Evolutionary conservation across 1,140 invertebrate species (phyloP), one percentile per base, ranked within the genome.

Genomic region (Drosophila oshimai): DNA sequence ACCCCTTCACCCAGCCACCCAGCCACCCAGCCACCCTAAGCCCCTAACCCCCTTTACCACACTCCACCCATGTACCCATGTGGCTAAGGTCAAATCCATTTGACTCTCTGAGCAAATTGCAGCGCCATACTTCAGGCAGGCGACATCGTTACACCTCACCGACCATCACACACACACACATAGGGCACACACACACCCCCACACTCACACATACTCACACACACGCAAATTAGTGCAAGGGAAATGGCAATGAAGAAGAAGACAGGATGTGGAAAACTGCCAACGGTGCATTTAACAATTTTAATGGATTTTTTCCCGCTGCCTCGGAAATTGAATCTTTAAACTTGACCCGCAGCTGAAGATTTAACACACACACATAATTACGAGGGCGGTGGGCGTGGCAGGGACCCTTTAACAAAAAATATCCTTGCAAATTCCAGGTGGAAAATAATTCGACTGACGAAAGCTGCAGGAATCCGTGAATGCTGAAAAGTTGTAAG

Each of bases 91-190:
- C 80, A 84, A 86, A 84, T 68, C 71, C 75, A 84, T 86, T 84
- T 84, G 80, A 84, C 80, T 84, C 79, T 79, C 80, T 79, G 69
- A 84, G 80, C 80, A 86, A 84, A 75, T 86, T 86, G 75, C 80
- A 64, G 61, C 55, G 55, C 71, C 75, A 67, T 61, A 79, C 71
- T 79, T 69, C 64, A 84, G 55, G 65, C 26, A 22, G 60, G 58
- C 79, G 58, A 72, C 60, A 64, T 61, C 54, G 75, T 80, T 75
- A 80, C 61, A 84, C 80, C 80, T 80, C 70, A 84, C 75, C 71
- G 62, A 70, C 69, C 53, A 44, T n/a, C 29, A 36, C 36, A 50
- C 45, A 57, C 39, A 53, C 46, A 41, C 37, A 42, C 31, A 39
- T n/a, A n/a, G n/a, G n/a, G n/a, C 51, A 68, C 61, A 60, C 36